These are phyloP conservation scores for Clarias platycephalus DNA, from an alignment of 2,797 vertebrate species.

Conservation along the genomic window DNA sequence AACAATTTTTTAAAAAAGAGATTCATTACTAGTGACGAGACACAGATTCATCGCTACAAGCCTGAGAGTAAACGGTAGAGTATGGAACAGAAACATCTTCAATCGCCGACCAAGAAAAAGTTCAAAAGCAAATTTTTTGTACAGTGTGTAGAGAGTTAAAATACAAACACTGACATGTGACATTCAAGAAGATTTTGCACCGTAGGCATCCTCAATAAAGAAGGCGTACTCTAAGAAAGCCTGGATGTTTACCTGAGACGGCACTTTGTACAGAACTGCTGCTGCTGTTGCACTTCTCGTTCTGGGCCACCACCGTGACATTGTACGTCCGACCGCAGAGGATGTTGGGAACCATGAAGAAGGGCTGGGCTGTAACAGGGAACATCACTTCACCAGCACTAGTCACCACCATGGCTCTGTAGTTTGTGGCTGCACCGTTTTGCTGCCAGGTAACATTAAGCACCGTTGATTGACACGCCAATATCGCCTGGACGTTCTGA, in stretches of 20 bases:
- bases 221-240: neutral
- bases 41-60: no score
- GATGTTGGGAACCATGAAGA: slow-evolving; percentile 60
- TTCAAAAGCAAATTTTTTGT: no score
- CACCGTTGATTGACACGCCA: slow-evolving; percentile 68
- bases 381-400: slow-evolving; percentile 46
- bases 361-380: slow-evolving; percentile 51
- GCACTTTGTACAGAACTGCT: slow-evolving; percentile 58
- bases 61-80: no score
- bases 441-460: slow-evolving; percentile 74
- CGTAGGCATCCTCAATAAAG: neutral
- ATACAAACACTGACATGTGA: neutral
- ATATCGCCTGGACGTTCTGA: slow-evolving; percentile 56
- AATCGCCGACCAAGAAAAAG: no score
- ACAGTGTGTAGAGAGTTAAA: neutral
- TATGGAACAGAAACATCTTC: no score
- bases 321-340: slow-evolving; percentile 67
- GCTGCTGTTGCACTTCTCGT: slow-evolving; percentile 70
- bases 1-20: no score
- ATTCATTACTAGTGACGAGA: no score
- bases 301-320: slow-evolving; percentile 64
- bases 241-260: slow-evolving; percentile 62
- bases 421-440: slow-evolving; percentile 57
- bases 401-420: slow-evolving; percentile 60
- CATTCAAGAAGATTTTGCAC: neutral